Conservation (phyloP, 2,888 invertebrate species). For the Entomobrya multifasciata region DNA sequence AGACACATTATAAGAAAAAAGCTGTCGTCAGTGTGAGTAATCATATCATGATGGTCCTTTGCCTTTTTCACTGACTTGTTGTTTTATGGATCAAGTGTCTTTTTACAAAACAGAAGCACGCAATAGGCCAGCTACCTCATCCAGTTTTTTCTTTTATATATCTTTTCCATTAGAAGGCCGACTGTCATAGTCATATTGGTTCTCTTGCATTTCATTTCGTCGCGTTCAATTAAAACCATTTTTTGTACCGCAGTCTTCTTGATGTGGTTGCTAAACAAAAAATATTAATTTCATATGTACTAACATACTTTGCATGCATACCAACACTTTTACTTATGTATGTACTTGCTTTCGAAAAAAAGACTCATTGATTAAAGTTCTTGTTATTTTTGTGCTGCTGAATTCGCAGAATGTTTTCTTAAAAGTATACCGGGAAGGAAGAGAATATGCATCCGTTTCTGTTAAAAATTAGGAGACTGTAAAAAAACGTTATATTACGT, state of each 20-base stretch:
- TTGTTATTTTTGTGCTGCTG: no score
- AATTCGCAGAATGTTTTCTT: neutral
- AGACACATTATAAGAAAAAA: neutral
- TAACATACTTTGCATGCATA: no score
- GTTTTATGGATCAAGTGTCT: conserved; percentile 28
- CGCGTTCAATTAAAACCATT: no score
- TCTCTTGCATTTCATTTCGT: neutral
- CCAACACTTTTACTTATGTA: no score
- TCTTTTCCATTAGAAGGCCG: neutral
- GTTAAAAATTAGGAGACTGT: neutral
- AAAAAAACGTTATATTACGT: neutral
- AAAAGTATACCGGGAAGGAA: neutral
- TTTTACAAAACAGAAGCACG: neutral
- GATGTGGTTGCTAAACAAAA: no score
- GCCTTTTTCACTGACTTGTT: neutral
- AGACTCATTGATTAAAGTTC: neutral
- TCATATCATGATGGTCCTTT: conserved; percentile 10
- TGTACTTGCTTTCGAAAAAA: neutral
- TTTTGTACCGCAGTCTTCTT: no score
- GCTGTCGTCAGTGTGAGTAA: conserved; percentile 30
- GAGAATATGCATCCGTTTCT: conserved; percentile 1
- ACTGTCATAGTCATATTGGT: no score
- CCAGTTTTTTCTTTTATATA: neutral
- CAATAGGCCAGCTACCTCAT: neutral
- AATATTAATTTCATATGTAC: no score